Percentiles rank a stretch among this genome's conserved stretches.
These are phyloP conservation scores for Sinocyclocheilus rhinocerous DNA, from an alignment of 2,113 vertebrate genomes.

Conservation along the genomic window DNA sequence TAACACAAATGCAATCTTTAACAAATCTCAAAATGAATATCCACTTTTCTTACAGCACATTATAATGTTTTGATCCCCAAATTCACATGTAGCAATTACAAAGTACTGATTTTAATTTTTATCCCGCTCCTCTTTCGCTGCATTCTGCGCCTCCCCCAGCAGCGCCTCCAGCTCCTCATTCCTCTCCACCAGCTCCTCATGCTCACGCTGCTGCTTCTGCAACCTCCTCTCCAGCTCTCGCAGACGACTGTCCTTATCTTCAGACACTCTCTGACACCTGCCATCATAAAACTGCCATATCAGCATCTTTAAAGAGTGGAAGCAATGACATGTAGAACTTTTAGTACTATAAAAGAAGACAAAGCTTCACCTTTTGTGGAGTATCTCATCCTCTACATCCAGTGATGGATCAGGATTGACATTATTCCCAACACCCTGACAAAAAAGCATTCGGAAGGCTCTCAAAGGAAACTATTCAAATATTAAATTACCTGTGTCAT, in stretches of 20 bases:
- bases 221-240: constrained; percentile 80
- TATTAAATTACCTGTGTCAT: too few relatives aligned
- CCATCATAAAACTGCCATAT: not conserved
- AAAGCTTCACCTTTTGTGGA: constrained; percentile 51
- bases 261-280: constrained; percentile 78
- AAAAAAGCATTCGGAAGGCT: not conserved
- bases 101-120: too few relatives aligned
- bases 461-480: not conserved
- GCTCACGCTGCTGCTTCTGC: constrained; percentile 74
- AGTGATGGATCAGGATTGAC: not conserved
- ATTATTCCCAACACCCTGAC: constrained; percentile 29
- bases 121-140: constrained; percentile 77
- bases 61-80: too few relatives aligned
- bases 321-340: not conserved
- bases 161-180: constrained; percentile 83
- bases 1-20: too few relatives aligned
- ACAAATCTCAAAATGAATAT: too few relatives aligned
- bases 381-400: constrained; percentile 27
- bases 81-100: too few relatives aligned
- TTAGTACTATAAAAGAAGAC: not conserved
- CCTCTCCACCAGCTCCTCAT: constrained; percentile 77
- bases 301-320: not conserved
- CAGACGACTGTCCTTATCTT: constrained; percentile 73
- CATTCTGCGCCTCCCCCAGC: constrained; percentile 79
- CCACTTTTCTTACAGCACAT: too few relatives aligned